Base-by-base conservation (phyloP, 2,888 invertebrate species). In the Himalopsyche tibetana region DNA sequence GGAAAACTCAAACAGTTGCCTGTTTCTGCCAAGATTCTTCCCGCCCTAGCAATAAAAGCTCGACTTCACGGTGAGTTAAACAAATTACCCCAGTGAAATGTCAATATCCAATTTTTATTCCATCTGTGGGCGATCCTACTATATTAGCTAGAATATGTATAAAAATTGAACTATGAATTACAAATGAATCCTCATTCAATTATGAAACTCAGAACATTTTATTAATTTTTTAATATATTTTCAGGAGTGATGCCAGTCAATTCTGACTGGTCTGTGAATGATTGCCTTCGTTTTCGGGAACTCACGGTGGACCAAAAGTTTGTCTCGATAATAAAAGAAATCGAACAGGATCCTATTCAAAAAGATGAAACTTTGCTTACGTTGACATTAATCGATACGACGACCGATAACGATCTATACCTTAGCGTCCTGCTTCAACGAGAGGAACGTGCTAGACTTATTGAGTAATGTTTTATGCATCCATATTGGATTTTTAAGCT, bases 251-350 rank as follows among this genome's bases (percentile, higher is more conserved):
- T 90, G 89, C 94, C 94, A 55, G 91, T 92, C 36, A 93, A 94
- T 89, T 92, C 92, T 89, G 95, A 96, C 91, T 96, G 96, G 96
- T 93, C 94, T 0, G 94, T 95, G 89, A 95, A 96, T 89, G 96
- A 96, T 91, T 96, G 96, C 89, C 91, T 96, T 83, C 92, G 94
- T 87, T 97, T 97, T 90, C 95, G 96, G 89, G 93, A 95, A 89
- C 90, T 97, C 88, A 95, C 96, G 8, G 94, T 95, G 55, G 94
- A 95, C 55, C 95, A 95, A 89, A 93, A 94, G 83, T 96, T 97
- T 88, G 96, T 96, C 17, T 95, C 96, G 0, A 91, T 95, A 82
- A 93, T 97, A 83, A 93, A 94, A 88, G 94, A 95, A 36, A 93
- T 95, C 11, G 94, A 94, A 85, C 92, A 92, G 79, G 96, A 96